Percentiles rank a stretch among this genome's conserved stretches.
phyloP scores from a whole-genome alignment of 2,797 vertebrate genomes.

The Sebastes oblongus region DNA sequence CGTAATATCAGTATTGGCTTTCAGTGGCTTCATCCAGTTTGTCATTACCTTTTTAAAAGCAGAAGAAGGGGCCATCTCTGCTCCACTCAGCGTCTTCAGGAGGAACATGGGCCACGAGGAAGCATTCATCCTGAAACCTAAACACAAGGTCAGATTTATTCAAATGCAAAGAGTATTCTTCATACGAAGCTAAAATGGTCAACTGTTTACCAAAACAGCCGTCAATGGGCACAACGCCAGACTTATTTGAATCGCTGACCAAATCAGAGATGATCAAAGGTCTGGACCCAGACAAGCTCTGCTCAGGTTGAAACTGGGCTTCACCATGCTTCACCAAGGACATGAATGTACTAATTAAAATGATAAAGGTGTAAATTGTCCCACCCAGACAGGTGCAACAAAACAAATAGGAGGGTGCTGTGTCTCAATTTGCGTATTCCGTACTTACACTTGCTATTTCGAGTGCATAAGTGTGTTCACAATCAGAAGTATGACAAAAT shows the following conservation, averaged over 20 bases:
- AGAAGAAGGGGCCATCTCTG: conserved; percentile 90
- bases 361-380: not conserved
- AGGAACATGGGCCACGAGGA: conserved; percentile 99
- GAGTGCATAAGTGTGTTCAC: too few relatives aligned
- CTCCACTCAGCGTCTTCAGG: conserved; percentile 90
- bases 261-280: not conserved
- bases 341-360: not conserved
- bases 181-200: not conserved
- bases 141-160: not conserved
- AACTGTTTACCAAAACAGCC: not conserved
- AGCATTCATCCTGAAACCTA: conserved; percentile 95
- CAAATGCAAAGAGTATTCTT: not conserved
- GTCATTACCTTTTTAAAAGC: conserved; percentile 92
- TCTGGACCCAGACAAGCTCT: not conserved
- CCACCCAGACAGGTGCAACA: not conserved
- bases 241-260: not conserved
- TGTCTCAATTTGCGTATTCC: too few relatives aligned
- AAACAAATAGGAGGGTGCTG: not conserved
- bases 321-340: not conserved
- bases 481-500: too few relatives aligned
- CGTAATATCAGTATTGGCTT: not conserved
- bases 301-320: not conserved
- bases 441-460: too few relatives aligned
- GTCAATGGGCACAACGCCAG: not conserved
- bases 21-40: not conserved